Evolutionary conservation across 2,113 vertebrate genomes (phyloP).

Genomic region (Campylomormyrus numenius): DNA sequence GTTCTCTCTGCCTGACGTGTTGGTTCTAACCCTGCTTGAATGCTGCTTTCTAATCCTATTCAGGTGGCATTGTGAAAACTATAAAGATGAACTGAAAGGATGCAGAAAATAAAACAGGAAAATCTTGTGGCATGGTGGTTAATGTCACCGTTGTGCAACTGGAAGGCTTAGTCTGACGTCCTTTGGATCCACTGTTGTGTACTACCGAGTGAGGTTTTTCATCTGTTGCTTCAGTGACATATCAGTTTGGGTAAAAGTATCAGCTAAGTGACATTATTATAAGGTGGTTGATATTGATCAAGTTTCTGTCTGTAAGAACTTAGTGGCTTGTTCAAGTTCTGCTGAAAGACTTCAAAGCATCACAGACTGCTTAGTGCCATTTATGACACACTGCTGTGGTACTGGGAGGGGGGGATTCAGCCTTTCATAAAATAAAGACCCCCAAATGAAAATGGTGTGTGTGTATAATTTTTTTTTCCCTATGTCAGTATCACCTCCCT

Average conservation of each 20-base stretch:
- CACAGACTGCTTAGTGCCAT: not conserved
- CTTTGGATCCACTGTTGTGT: not conserved
- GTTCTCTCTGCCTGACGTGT: not conserved
- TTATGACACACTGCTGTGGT: not conserved
- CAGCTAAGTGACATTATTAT: not conserved
- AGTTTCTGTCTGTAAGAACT: not conserved
- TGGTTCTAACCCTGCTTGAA: not conserved
- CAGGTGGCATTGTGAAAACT: not conserved
- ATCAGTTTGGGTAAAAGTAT: not conserved
- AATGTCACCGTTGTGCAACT: not conserved
- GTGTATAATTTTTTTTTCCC: not conserved
- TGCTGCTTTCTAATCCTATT: not conserved
- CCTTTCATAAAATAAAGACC: not conserved
- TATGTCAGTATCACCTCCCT: not conserved
- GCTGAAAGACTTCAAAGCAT: not conserved
- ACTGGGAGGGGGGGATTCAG: not conserved
- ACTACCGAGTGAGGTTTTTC: not conserved
- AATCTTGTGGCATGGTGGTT: not conserved
- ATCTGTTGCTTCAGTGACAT: not conserved
- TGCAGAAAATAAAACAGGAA: not conserved
- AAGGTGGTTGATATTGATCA: not conserved
- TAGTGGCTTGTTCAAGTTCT: not conserved
- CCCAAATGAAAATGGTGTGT: not conserved
- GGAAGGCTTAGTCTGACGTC: not conserved
- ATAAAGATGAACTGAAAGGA: not conserved